These are phyloP conservation scores for Aselliscus stoliczkanus DNA, from an alignment of 2,797 vertebrate genomes.

Conservation along the genomic window DNA sequence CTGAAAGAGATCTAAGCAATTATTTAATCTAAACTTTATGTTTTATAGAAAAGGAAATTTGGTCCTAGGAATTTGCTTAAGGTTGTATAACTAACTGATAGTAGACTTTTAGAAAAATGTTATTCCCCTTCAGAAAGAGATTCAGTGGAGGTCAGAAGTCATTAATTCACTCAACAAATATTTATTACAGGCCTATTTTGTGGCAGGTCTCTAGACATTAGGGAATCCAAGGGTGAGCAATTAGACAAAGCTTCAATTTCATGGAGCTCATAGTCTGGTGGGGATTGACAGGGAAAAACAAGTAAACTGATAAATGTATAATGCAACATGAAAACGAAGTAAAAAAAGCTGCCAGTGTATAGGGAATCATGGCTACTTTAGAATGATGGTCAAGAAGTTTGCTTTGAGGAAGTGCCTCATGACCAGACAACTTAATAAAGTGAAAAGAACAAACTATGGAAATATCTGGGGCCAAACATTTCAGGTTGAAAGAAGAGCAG, in stretches of 20 bases:
- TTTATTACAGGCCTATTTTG: too few relatives aligned
- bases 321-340: background rate
- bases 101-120: background rate
- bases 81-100: background rate
- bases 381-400: background rate
- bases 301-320: background rate
- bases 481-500: too few relatives aligned
- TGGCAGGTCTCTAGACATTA: too few relatives aligned
- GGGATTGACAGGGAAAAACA: background rate
- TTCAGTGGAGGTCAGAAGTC: background rate
- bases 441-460: background rate
- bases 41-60: background rate
- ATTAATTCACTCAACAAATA: background rate
- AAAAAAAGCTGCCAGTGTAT: background rate
- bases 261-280: background rate
- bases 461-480: background rate
- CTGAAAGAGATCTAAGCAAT: background rate
- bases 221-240: background rate
- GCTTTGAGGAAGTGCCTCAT: background rate
- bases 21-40: background rate
- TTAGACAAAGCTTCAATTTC: background rate
- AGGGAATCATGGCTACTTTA: background rate
- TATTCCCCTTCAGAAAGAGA: background rate
- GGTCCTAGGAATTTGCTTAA: background rate
- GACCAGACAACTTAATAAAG: background rate